Base-by-base conservation (phyloP, 2,888 invertebrate genomes). In the Acleris literana region DNA sequence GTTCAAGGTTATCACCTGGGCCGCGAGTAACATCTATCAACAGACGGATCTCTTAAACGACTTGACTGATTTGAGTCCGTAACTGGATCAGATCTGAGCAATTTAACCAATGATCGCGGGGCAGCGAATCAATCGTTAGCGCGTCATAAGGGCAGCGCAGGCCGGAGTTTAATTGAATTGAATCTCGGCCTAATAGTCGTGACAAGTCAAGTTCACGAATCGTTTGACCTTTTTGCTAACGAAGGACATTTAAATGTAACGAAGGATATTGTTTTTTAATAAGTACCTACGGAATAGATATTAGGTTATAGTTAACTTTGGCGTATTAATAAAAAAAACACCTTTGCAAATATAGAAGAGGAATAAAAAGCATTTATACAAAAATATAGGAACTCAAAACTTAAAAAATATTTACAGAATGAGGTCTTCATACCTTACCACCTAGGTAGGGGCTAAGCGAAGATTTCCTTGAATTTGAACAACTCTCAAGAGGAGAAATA, bases 131-230 rank as follows among this genome's bases (percentile, higher is more conserved):
- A 74, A 76, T 76, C 76, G 71, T 73, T 72, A 72, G 67, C 68
- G 64, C 73, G 57, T 64, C 62, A 65, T 29, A 53, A 69, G 76
- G 69, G 71, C 65, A 60, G 60, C 57, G 63, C 44, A 70, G 74
- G 75, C 63, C 80, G 72, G 68, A 73, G 76, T 77, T 76, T 75
- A 80, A 79, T 73, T 70, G 69, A 72, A 79, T 82, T 82, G 79
- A 79, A 75, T 56, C 66, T 39, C 52, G 22, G 16, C 17, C 39
- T 66, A 60, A 55, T 65, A 57, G 53, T 33, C 49, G 17, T 33
- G 33, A 57, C 25, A 39, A 61, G 33, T 60, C n/a, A 13, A 51
- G 51, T 29, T 25, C 44, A 43, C 13, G 25, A 43, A 54, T 54
- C 39, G 29, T 51, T 29, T 33, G 51, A 44, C 52, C 33, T 58